Base-by-base conservation (phyloP, 2,888 invertebrate species). In the Anthophora plumipes region DNA sequence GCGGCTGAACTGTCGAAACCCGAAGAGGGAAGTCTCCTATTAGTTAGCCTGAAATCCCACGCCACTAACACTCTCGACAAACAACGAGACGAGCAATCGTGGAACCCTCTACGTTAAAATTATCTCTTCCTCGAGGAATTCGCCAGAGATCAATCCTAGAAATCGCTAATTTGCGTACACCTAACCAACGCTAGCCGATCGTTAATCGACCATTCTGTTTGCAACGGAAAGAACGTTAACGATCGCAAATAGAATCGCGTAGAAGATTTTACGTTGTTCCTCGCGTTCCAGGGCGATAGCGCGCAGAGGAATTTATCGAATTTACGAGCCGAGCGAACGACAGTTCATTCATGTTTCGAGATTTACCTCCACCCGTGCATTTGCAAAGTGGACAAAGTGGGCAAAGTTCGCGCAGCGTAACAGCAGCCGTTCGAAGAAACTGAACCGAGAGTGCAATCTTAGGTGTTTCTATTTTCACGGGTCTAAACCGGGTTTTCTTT, bases 11-110 rank as follows among this genome's bases (percentile, higher is more conserved):
- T 46, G 46, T 72, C 39, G 3, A 17, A 74, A 76, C 41, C 41
- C 75, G 17, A 64, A 41, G n/a, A n/a, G 76, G 76, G 41, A 75
- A 57, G 48, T 39, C 39, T 25, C 39, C 54, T 52, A 48, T 60
- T 25, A 39, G 74, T 54, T 20, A 1, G 22, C 8, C 48, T n/a
- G n/a, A 25, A 67, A 41, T 31, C 54, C 37, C 43, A 22, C 43
- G 12, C 11, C 12, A n/a, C 12, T 25, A 25, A 17, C 37, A 11
- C 22, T 25, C 0, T 17, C 9, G 22, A 17, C 17, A 22, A 46
- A 46, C 31, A 31, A 3, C n/a, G 2, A 61, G 22, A 31, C 8
- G 6, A 39, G 7, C 52, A 17, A 39, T n/a, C 1, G n/a, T 8
- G 12, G 63, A 17, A 43, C 5, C 52, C 20, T 14, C 3, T 46